phyloP scores from a whole-genome alignment of 2,888 invertebrate species.

The Erebia ligea region DNA sequence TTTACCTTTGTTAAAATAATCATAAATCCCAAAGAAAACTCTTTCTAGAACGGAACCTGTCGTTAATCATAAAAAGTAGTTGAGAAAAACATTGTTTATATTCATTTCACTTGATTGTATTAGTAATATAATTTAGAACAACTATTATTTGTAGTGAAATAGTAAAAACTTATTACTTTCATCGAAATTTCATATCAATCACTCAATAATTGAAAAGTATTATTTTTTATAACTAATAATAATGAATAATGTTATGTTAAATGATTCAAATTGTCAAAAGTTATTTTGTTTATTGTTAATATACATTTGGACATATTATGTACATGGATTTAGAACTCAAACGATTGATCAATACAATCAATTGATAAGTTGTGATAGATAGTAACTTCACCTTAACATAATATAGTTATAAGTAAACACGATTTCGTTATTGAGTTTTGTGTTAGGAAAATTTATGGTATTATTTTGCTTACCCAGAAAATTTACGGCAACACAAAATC shows the following conservation, averaged over 20 bases:
- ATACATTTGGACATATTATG: not conserved
- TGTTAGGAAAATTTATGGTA: not conserved
- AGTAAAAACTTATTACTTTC: constrained; percentile 1
- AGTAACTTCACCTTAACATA: constrained; percentile 2
- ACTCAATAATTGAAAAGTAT: not conserved
- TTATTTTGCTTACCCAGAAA: constrained; percentile 21
- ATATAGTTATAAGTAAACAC: not conserved
- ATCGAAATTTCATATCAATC: constrained; percentile 1
- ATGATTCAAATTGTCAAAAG: not conserved
- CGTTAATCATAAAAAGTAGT: not conserved
- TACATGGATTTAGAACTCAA: constrained; percentile 2
- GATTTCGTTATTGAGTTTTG: not conserved
- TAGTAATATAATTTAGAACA: not conserved
- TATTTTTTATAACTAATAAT: not conserved
- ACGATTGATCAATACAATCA: constrained; percentile 20
- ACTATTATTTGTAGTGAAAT: not conserved
- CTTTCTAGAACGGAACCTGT: no score
- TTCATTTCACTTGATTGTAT: not conserved
- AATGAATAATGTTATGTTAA: not conserved
- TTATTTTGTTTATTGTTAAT: not conserved
- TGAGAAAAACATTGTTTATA: not conserved
- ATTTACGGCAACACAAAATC: not conserved
- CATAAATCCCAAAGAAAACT: no score
- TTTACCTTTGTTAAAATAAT: no score
- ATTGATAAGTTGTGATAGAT: constrained; percentile 21